Conservation (phyloP, 2,888 invertebrate species). For the Schizaphis graminum region DNA sequence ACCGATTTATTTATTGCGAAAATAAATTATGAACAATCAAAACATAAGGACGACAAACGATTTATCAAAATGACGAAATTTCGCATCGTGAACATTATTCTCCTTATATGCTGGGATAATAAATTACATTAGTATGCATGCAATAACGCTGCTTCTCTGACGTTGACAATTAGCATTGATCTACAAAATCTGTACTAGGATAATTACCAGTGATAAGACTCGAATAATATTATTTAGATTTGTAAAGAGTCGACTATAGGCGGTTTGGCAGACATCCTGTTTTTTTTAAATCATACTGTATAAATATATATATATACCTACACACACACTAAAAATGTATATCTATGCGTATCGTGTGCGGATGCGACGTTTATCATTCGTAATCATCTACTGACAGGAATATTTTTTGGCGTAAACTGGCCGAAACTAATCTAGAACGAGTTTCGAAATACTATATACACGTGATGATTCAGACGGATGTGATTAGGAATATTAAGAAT, state of each 20-base stretch:
- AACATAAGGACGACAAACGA: not conserved
- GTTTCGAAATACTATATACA: not conserved
- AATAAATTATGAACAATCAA: not conserved
- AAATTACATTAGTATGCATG: not conserved
- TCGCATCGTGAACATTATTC: not conserved
- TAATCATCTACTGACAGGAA: constrained; percentile 10
- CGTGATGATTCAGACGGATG: not conserved
- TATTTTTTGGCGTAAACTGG: not conserved
- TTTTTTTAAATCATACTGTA: not conserved
- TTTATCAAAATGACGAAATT: not conserved
- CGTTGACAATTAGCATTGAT: not conserved
- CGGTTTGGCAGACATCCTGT: constrained; percentile 19
- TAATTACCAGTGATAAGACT: not conserved
- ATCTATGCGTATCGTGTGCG: not conserved
- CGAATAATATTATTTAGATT: constrained; percentile 5
- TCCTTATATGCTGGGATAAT: not conserved
- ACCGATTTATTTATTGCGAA: not conserved
- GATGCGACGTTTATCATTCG: constrained; percentile 29
- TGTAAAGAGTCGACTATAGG: not conserved
- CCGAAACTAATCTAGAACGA: not conserved
- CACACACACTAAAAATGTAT: not conserved
- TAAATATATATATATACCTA: not conserved
- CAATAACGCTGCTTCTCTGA: not conserved
- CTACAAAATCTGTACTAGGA: not conserved
- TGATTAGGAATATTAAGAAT: not conserved